Conservation (phyloP, 2,113 vertebrate species). For the Lophura nycthemera region DNA sequence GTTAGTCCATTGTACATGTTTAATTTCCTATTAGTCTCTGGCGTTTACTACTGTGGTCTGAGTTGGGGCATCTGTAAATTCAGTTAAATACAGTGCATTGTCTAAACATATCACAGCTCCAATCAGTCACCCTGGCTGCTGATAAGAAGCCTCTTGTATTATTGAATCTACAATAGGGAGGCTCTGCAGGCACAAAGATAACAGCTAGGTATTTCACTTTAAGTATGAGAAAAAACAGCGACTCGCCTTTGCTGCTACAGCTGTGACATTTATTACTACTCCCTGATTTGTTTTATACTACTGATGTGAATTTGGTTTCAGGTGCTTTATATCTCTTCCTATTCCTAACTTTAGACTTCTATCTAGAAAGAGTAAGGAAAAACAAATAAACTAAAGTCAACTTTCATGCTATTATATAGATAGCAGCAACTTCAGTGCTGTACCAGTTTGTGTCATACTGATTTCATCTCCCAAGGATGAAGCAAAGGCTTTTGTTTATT, state of each 20-base stretch:
- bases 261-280: conserved; percentile 82
- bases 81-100: conserved; percentile 92
- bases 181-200: conserved; percentile 88
- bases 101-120: conserved; percentile 90
- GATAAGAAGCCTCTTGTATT: conserved; percentile 90
- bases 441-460: neutral
- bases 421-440: neutral
- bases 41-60: conserved; percentile 80
- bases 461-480: conserved; percentile 17
- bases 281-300: conserved; percentile 73
- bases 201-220: conserved; percentile 88
- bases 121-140: conserved; percentile 87
- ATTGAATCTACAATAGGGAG: conserved; percentile 91
- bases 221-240: conserved; percentile 76
- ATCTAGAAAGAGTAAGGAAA: conserved; percentile 44
- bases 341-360: conserved; percentile 57
- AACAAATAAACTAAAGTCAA: conserved; percentile 37
- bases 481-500: conserved; percentile 38
- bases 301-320: conserved; percentile 71
- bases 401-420: conserved; percentile 29
- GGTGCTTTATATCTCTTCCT: conserved; percentile 61
- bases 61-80: conserved; percentile 88
- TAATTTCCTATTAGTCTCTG: conserved; percentile 89
- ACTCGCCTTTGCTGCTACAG: conserved; percentile 66
- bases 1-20: conserved; percentile 88